A percentile compares a stretch with the other conserved stretches of the same genome.
These are phyloP conservation scores for Agonopterix arenella DNA, from an alignment of 2,888 invertebrate genomes.

Conservation along the genomic window DNA sequence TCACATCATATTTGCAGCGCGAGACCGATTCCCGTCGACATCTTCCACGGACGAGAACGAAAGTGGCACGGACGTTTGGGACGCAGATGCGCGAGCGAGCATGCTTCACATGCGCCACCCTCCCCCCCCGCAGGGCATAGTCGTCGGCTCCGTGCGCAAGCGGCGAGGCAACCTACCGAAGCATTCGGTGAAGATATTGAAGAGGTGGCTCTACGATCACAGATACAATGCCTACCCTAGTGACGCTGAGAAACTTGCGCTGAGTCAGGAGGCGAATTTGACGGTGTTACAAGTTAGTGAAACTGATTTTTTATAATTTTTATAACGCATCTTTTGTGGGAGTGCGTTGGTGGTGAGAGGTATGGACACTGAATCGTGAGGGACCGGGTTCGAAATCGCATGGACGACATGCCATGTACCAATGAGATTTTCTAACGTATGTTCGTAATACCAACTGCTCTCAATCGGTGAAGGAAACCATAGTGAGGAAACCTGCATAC, in stretches of 20 bases:
- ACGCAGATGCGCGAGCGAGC: constrained; percentile 27
- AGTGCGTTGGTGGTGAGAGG: too few species aligned
- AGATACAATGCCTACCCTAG: constrained; percentile 96
- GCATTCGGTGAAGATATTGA: constrained; percentile 93
- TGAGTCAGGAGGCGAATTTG: constrained; percentile 90
- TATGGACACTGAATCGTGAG: too few species aligned
- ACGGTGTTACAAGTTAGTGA: constrained; percentile 88
- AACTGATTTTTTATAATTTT: too few species aligned
- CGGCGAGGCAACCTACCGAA: constrained; percentile 94
- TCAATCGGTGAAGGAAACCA: too few species aligned
- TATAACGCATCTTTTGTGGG: too few species aligned
- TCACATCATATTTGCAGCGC: constrained; percentile 57
- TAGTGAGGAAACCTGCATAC: too few species aligned
- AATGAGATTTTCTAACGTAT: too few species aligned
- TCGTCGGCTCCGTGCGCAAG: constrained; percentile 81
- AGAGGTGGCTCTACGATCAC: constrained; percentile 95
- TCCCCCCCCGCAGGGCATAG: constrained; percentile 27
- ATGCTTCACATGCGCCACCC: constrained; percentile 16
- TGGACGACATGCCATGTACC: too few species aligned
- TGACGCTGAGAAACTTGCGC: constrained; percentile 91
- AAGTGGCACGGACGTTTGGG: constrained; percentile 75
- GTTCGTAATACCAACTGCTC: too few species aligned
- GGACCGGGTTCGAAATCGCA: too few species aligned
- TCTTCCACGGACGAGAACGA: constrained; percentile 82
- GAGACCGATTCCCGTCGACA: constrained; percentile 76